Base-by-base conservation (phyloP, 2,113 vertebrate genomes). In the Apteryx mantelli region DNA sequence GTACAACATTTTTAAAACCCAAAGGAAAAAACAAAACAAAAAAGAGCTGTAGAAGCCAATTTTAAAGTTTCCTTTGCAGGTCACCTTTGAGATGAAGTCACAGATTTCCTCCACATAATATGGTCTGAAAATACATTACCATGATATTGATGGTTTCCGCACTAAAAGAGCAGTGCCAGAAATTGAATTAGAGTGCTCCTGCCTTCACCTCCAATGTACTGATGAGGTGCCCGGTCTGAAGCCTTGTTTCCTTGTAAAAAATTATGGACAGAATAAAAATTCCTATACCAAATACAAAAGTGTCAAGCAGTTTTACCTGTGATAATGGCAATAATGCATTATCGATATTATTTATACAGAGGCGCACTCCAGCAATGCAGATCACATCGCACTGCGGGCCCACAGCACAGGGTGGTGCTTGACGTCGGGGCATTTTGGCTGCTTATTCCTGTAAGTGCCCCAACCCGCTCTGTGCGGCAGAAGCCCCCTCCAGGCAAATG, bases 21-120 rank as follows among this genome's bases (percentile, higher is more conserved):
- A 89, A 65, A 95, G 82, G 75, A 36, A 78, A 91, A 95, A 95
- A 88, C 58, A 66, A 95, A 93, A 69, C 61, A 76, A 92, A 96
- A 89, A 40, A 7, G 22, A 95, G 52, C 4, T 0, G 65, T 32
- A 92, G 80, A 88, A 92, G 77, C 69, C 66, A 94, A 93, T 84
- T 94, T 71, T 68, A 55, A 96, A 79, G 25, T 89, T 95, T 95
- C 84, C 34, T 91, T 88, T 86, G 65, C 42, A 60, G 55, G 79
- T 95, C 21, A 2, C 60, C 48, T 95, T 88, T 88, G 78, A 89
- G 64, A 89, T 86, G 70, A 92, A 96, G 71, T 68, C 61, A 77
- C 68, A 91, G 55, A 90, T 94, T 95, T 95, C 65, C 64, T 95
- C 42, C 16, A 76, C 40, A 44, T 71, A 90, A 86, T 58, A 60